Conservation (phyloP, 1,140 invertebrate genomes). For the Lordiphosa collinella region DNA sequence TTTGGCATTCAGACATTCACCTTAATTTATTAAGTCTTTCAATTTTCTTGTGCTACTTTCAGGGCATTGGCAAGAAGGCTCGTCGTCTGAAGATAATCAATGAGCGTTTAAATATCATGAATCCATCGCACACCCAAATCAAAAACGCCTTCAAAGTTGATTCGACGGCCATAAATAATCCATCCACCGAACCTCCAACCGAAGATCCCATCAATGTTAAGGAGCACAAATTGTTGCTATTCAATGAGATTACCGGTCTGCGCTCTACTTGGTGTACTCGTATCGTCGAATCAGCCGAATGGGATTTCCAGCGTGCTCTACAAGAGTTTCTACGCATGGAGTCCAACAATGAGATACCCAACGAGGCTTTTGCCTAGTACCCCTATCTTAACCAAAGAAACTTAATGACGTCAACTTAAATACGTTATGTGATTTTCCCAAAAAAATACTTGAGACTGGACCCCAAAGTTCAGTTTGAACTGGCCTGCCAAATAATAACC, state of each 20-base stretch:
- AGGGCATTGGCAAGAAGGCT: slow-evolving; percentile 42
- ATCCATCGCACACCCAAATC: slow-evolving; percentile 38
- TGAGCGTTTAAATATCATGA: slow-evolving; percentile 50
- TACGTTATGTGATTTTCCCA: too few relatives aligned
- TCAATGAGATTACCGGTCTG: slow-evolving; percentile 57
- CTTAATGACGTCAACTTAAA: too few relatives aligned
- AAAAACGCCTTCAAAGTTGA: slow-evolving; percentile 50
- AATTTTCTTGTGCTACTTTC: too few relatives aligned
- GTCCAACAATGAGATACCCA: slow-evolving; percentile 23
- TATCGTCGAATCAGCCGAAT: slow-evolving; percentile 58
- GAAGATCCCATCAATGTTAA: slow-evolving; percentile 42
- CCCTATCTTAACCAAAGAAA: too few relatives aligned
- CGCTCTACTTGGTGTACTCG: slow-evolving; percentile 61
- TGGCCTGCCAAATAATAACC: too few relatives aligned
- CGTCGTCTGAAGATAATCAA: slow-evolving; percentile 49
- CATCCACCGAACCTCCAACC: background rate
- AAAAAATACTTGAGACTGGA: too few relatives aligned
- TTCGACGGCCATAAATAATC: background rate
- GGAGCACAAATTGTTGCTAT: slow-evolving; percentile 54
- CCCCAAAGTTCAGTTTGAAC: too few relatives aligned
- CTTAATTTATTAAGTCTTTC: too few relatives aligned
- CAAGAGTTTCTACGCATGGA: slow-evolving; percentile 37
- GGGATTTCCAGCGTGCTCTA: slow-evolving; percentile 46
- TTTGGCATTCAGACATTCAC: too few relatives aligned
- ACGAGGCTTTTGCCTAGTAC: slow-evolving; percentile 33